Evolutionary conservation across 2,888 invertebrate genomes (phyloP), one percentile per base, ranked within the genome.

Genomic region (Leistus spinibarbis): DNA sequence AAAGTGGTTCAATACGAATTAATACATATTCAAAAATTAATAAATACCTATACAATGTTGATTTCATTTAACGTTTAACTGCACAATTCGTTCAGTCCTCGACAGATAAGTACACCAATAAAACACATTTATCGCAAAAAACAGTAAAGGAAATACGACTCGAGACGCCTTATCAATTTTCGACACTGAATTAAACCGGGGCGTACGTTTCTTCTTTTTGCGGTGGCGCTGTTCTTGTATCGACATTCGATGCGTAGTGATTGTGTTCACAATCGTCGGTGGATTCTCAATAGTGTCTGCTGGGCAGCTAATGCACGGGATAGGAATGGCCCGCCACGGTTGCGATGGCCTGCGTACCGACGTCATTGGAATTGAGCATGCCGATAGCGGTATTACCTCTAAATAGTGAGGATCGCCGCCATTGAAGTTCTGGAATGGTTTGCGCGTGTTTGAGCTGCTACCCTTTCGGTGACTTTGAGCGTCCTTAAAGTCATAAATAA

Each of bases 41-140:
- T 60, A 23, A 66, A 57, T 73, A 65, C 67, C 69, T 69, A 70
- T 62, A 62, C 19, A 72, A 72, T 72, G 66, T 54, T 65, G 54
- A 27, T 70, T 69, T 72, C 73, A 78, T 76, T 77, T 72, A 76
- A 77, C 79, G 71, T 80, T 80, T 68, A 83, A 79, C 68, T 85
- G 85, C 72, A 83, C 83, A 77, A 89, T 88, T 76, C 89, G 80
- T 81, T 88, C 87, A 81, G 91, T 91, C 78, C 91, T 86, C 72
- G 90, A 89, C 75, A 93, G 86, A 82, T 93, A 94, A 5, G 90
- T 90, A 79, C 89, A 91, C 93, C 95, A 95, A 83, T 95, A 95
- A 83, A 93, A 90, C 73, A 92, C 85, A 84, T 95, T 94, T 79
- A 95, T 92, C 10, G 91, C 86, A 2, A 92, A 83, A 84, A 95